These are phyloP conservation scores for Dryomyza anilis DNA, from an alignment of 2,888 invertebrate species.

Conservation along the genomic window DNA sequence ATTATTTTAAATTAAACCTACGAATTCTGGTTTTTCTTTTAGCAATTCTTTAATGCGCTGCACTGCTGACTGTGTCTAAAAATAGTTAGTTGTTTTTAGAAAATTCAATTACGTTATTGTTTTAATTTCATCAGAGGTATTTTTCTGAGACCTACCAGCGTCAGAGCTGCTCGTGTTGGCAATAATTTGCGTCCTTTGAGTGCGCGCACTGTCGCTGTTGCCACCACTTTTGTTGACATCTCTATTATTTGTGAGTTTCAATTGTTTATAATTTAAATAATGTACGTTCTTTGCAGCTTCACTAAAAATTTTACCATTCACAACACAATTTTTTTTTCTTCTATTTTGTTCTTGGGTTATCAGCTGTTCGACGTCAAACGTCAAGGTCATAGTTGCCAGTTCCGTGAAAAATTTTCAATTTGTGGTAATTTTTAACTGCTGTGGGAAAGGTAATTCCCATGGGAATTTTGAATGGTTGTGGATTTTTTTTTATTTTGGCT, in stretches of 20 bases:
- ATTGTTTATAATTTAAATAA: not conserved
- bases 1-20: slow-evolving; percentile 42
- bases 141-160: slow-evolving; percentile 63
- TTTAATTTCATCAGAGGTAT: slow-evolving; percentile 32
- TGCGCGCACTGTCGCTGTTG: slow-evolving; percentile 87
- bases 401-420: too few species aligned
- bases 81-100: slow-evolving; percentile 41
- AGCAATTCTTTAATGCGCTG: slow-evolving; percentile 82
- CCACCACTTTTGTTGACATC: slow-evolving; percentile 80
- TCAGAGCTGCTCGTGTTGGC: slow-evolving; percentile 84
- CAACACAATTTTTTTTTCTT: slow-evolving; percentile 17
- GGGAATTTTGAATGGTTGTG: too few species aligned
- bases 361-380: not conserved
- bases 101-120: slow-evolving; percentile 33
- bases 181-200: slow-evolving; percentile 78
- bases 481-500: too few species aligned
- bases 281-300: not conserved
- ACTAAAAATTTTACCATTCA: slow-evolving; percentile 21
- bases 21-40: slow-evolving; percentile 71
- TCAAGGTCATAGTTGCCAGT: not conserved
- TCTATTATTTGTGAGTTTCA: slow-evolving; percentile 31
- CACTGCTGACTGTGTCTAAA: slow-evolving; percentile 81
- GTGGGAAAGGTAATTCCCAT: too few species aligned
- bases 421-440: too few species aligned
- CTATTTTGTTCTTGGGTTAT: slow-evolving; percentile 2